Conservation (phyloP, 2,797 vertebrate species). For the Pseudomugil tenellus region DNA sequence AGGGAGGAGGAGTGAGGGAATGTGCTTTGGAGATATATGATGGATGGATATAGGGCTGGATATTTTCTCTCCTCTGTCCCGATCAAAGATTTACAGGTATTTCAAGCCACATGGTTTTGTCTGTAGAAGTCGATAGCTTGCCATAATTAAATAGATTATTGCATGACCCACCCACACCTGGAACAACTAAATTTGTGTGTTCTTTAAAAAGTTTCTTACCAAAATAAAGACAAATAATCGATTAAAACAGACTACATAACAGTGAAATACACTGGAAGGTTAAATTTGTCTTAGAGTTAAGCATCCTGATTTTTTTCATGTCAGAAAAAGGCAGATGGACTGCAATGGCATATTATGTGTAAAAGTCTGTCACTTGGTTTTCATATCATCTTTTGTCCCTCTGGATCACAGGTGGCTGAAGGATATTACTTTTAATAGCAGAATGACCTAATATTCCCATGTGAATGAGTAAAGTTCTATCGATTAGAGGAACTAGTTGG, state of each 20-base stretch:
- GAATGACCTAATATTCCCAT: slow-evolving; percentile 45
- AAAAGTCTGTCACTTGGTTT: slow-evolving; percentile 51
- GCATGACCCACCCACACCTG: slow-evolving; percentile 25
- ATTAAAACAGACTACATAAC: slow-evolving; percentile 4
- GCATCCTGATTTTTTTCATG: slow-evolving; percentile 32
- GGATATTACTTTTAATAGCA: slow-evolving; percentile 46
- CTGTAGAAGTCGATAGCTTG: slow-evolving; percentile 26
- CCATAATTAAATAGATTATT: slow-evolving; percentile 49
- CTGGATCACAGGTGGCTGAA: slow-evolving; percentile 35
- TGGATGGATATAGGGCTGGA: slow-evolving; percentile 50
- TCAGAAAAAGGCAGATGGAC: slow-evolving; percentile 33
- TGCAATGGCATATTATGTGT: slow-evolving; percentile 31
- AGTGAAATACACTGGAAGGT: background rate
- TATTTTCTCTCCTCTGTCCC: slow-evolving; percentile 41
- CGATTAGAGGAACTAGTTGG: slow-evolving; percentile 29
- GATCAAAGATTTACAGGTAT: slow-evolving; percentile 52
- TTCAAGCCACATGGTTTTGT: slow-evolving; percentile 56
- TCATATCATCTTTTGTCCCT: slow-evolving; percentile 32
- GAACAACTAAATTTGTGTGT: slow-evolving; percentile 32
- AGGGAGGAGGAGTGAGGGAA: slow-evolving; percentile 14
- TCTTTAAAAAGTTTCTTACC: slow-evolving; percentile 24
- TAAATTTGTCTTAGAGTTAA: background rate
- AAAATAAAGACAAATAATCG: slow-evolving; percentile 10
- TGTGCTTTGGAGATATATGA: slow-evolving; percentile 50
- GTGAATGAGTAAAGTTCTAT: slow-evolving; percentile 40